A percentile compares a stretch with the other conserved stretches of the same genome.
Evolutionary conservation across 2,888 invertebrate genomes (phyloP).

Genomic region (Keiferia lycopersicella): DNA sequence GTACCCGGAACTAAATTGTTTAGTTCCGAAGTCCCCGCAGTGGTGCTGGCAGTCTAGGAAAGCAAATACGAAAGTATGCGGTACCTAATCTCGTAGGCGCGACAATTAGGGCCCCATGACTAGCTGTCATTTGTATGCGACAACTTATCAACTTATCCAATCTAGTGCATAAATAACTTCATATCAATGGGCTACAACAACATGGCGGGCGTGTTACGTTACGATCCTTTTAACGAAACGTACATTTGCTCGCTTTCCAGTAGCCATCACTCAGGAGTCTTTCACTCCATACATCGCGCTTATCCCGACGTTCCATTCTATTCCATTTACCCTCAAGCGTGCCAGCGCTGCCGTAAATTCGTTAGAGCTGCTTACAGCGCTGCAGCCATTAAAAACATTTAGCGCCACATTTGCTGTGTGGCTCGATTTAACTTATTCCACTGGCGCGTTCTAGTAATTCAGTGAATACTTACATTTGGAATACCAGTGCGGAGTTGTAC

Average conservation of each 20-base stretch:
- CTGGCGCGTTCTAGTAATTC: background rate
- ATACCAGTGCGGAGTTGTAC: background rate
- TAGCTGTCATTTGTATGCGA: too few relatives aligned
- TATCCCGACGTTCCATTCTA: slow-evolving; percentile 4
- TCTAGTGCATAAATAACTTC: too few relatives aligned
- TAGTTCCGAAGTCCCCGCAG: too few relatives aligned
- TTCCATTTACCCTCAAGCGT: slow-evolving; percentile 9
- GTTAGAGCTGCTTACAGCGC: slow-evolving; percentile 3
- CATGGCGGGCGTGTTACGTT: too few relatives aligned
- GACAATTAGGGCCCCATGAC: too few relatives aligned
- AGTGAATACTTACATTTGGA: background rate
- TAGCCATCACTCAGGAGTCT: slow-evolving; percentile 1
- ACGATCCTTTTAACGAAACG: too few relatives aligned
- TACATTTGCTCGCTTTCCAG: background rate
- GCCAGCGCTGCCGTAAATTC: slow-evolving; percentile 7
- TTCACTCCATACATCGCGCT: slow-evolving; percentile 9
- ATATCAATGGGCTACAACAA: too few relatives aligned
- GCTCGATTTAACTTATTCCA: slow-evolving; percentile 11
- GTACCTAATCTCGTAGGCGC: too few relatives aligned
- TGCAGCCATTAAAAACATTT: slow-evolving; percentile 16
- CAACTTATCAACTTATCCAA: too few relatives aligned
- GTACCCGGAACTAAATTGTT: too few relatives aligned
- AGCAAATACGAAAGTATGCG: too few relatives aligned
- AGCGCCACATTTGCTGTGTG: slow-evolving; percentile 13
- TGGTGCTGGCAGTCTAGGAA: too few relatives aligned